phyloP scores from a whole-genome alignment of 2,888 invertebrate species.

The Machimus atricapillus region DNA sequence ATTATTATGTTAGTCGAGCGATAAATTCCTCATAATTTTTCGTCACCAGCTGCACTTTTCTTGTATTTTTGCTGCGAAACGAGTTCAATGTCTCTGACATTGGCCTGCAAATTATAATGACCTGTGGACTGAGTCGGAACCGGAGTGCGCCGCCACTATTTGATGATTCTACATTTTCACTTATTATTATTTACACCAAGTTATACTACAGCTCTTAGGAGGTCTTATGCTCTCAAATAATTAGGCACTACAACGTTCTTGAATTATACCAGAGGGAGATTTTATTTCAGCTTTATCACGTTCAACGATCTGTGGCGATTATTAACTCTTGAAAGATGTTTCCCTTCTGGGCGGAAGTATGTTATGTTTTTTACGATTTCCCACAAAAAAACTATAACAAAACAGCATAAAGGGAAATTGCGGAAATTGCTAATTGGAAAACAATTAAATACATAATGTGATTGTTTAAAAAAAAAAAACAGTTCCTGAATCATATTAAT shows the following conservation, averaged over 20 bases:
- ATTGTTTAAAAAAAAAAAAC: too few species aligned
- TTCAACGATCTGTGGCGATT: background rate
- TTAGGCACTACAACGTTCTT: background rate
- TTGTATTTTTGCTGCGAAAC: background rate
- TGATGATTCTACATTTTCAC: background rate
- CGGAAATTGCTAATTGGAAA: background rate
- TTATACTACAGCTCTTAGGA: background rate
- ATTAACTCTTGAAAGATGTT: background rate
- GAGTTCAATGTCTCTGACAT: background rate
- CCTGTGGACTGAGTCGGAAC: background rate
- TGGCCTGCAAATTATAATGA: slow-evolving; percentile 1
- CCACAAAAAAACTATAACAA: background rate
- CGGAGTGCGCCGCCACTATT: background rate
- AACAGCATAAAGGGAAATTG: background rate
- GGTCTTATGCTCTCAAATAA: background rate
- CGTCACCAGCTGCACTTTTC: background rate
- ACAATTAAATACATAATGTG: background rate
- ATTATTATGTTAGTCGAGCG: background rate
- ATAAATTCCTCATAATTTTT: background rate
- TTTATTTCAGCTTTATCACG: background rate
- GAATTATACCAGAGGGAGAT: background rate
- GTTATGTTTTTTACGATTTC: background rate
- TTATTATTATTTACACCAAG: background rate
- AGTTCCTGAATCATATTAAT: too few species aligned
- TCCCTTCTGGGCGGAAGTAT: background rate